phyloP scores from a whole-genome alignment of 2,888 invertebrate species.

The Metellina segmentata region DNA sequence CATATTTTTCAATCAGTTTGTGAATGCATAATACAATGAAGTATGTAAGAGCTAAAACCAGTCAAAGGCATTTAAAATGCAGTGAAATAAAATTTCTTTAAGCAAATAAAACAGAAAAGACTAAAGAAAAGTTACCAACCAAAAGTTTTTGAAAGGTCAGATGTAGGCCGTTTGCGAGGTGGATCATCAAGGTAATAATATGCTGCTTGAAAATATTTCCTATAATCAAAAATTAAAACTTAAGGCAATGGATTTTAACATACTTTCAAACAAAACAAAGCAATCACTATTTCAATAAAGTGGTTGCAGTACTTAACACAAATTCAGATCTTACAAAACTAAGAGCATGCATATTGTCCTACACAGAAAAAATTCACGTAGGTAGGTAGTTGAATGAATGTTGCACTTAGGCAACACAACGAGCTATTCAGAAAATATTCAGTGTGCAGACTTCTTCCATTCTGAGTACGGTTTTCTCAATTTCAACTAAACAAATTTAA shows the following conservation, averaged over 20 bases:
- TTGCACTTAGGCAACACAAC: too few species aligned
- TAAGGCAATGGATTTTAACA: background rate
- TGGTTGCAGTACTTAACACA: background rate
- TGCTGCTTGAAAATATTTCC: constrained; percentile 88
- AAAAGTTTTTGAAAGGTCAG: constrained; percentile 78
- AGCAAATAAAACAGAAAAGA: background rate
- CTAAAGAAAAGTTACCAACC: constrained; percentile 38
- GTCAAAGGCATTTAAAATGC: too few species aligned
- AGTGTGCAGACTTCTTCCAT: too few species aligned
- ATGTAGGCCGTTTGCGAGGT: constrained; percentile 81
- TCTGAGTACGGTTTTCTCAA: too few species aligned
- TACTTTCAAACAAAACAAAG: background rate
- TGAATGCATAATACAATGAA: too few species aligned
- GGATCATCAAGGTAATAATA: constrained; percentile 91
- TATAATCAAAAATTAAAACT: constrained; percentile 17
- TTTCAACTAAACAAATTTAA: too few species aligned
- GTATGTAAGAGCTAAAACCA: too few species aligned
- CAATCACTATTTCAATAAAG: background rate
- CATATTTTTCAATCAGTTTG: too few species aligned
- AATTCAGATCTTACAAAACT: background rate
- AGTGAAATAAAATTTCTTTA: background rate
- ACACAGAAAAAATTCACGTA: background rate
- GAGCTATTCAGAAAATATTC: too few species aligned
- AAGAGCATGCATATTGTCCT: background rate
- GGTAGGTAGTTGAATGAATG: background rate